Evolutionary conservation across 1,140 invertebrate species (phyloP).

Genomic region (Zelostemma sp.): DNA sequence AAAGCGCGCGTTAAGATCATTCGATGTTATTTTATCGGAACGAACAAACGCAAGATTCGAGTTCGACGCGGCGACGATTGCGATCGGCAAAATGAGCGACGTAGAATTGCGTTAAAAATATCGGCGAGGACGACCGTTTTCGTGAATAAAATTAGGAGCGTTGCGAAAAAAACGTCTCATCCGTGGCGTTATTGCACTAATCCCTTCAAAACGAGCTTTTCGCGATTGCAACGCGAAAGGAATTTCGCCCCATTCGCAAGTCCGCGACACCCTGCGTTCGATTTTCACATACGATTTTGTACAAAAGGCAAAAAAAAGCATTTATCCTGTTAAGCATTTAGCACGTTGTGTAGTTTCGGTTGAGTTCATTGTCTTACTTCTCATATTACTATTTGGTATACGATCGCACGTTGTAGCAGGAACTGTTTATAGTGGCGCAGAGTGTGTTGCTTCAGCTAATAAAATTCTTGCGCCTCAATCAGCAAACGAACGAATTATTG

Average conservation of each 20-base stretch:
- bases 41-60: slow-evolving; percentile 6
- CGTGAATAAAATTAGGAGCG: slow-evolving; percentile 15
- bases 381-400: slow-evolving; percentile 64
- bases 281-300: slow-evolving; percentile 15
- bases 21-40: slow-evolving; percentile 22
- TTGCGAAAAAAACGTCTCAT: slow-evolving; percentile 26
- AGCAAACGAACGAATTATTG: background rate
- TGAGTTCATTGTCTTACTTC: slow-evolving; percentile 15
- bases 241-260: slow-evolving; percentile 7
- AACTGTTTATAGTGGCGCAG: slow-evolving; percentile 58
- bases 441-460: slow-evolving; percentile 41
- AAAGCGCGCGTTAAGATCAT: no score
- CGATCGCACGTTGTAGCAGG: slow-evolving; percentile 63
- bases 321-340: background rate
- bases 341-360: background rate
- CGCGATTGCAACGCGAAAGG: slow-evolving; percentile 10
- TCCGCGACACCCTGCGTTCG: slow-evolving; percentile 17
- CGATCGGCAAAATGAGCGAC: slow-evolving; percentile 6
- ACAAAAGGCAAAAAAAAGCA: slow-evolving; percentile 38
- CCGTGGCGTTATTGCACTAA: slow-evolving; percentile 46
- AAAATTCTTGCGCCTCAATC: slow-evolving; percentile 28
- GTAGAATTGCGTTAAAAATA: background rate
- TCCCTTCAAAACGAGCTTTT: slow-evolving; percentile 22
- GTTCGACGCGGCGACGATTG: slow-evolving; percentile 14
- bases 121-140: slow-evolving; percentile 23